Percentiles rank a stretch among this genome's conserved stretches.
Conservation (phyloP, 2,113 vertebrate genomes). For the Lampris megalopsis region DNA sequence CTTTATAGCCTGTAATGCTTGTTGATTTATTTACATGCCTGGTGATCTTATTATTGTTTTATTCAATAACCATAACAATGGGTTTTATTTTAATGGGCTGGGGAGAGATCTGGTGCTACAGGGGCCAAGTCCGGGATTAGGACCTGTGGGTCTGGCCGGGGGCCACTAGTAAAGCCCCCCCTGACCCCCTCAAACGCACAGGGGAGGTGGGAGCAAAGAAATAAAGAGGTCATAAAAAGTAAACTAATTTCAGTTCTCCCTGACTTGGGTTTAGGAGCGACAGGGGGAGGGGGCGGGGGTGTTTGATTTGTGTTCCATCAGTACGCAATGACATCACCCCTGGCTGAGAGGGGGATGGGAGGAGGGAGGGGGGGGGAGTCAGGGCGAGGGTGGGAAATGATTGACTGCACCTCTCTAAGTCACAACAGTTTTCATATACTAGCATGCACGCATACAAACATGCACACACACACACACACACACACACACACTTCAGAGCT, state of each 20-base stretch:
- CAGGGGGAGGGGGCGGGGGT: conserved; percentile 29
- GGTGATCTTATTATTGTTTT: conserved; percentile 71
- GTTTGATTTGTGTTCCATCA: conserved; percentile 78
- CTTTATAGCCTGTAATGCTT: conserved; percentile 46
- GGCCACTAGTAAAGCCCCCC: conserved; percentile 39
- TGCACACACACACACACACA: conserved; percentile 49
- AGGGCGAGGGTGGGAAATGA: conserved; percentile 42
- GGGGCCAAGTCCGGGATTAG: conserved; percentile 34
- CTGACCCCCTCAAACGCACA: conserved; percentile 42
- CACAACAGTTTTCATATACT: conserved; percentile 23
- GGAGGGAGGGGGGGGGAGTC: conserved; percentile 45
- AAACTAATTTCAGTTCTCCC: conserved; percentile 74
- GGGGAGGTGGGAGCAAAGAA: conserved; percentile 69
- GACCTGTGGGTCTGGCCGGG: conserved; percentile 55
- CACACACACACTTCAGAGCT: conserved; percentile 15
- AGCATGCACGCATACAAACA: conserved; percentile 2
- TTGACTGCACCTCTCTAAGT: conserved; percentile 64
- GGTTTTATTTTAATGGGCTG: conserved; percentile 61
- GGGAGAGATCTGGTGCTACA: conserved; percentile 42
- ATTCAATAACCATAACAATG: conserved; percentile 77
- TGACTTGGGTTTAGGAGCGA: conserved; percentile 49
- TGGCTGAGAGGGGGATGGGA: conserved; percentile 64
- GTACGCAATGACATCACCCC: conserved; percentile 73
- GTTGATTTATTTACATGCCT: conserved; percentile 67
- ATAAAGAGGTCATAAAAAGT: conserved; percentile 78